phyloP scores from a whole-genome alignment of 2,888 invertebrate genomes.

The Ephialtes manifestator region DNA sequence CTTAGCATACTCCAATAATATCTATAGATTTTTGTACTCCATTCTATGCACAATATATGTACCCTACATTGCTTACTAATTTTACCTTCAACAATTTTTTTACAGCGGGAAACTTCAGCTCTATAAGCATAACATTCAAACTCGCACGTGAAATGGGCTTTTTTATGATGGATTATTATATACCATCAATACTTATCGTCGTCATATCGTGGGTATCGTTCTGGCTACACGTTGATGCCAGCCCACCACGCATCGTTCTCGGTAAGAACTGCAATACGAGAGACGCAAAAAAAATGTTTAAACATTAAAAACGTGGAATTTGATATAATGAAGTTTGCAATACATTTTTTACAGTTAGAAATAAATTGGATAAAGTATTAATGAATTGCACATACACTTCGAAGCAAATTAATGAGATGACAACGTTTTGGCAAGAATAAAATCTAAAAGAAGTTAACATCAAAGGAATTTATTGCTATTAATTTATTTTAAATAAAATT shows the following conservation, averaged over 20 bases:
- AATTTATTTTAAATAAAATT: no score
- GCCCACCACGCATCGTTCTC: constrained; percentile 93
- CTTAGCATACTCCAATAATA: background rate
- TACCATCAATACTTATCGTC: constrained; percentile 95
- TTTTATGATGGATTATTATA: constrained; percentile 95
- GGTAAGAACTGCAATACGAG: constrained; percentile 86
- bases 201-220: constrained; percentile 96
- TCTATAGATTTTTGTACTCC: background rate
- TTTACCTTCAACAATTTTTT: constrained; percentile 73
- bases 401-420: no score
- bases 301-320: background rate
- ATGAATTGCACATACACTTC: no score
- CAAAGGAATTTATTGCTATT: no score
- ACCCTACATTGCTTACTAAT: background rate
- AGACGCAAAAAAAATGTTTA: constrained; percentile 14
- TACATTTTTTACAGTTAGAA: background rate
- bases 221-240: constrained; percentile 95
- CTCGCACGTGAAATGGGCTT: constrained; percentile 94
- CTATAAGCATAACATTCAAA: constrained; percentile 92
- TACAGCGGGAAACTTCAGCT: constrained; percentile 94
- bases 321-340: background rate
- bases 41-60: background rate
- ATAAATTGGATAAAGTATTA: background rate
- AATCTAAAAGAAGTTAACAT: no score
- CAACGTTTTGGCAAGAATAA: no score